Conservation (phyloP, 2,888 invertebrate genomes). For the Cerastis leucographa region DNA sequence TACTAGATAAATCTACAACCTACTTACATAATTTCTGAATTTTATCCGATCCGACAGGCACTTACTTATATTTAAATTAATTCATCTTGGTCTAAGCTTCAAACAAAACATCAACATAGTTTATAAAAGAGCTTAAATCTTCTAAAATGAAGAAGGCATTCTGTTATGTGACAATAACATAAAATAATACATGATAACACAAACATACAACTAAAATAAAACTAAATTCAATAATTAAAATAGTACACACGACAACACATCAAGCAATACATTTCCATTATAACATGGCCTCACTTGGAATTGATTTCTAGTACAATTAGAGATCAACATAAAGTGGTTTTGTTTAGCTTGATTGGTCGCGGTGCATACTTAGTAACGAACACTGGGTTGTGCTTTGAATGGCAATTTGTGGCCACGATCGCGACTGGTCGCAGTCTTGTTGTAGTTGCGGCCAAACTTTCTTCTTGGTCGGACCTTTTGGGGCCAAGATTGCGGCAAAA, state of each 20-base stretch:
- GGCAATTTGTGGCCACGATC: not conserved
- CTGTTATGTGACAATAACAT: not conserved
- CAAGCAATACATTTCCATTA: no score
- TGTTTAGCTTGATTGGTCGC: no score
- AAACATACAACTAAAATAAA: conserved; percentile 32
- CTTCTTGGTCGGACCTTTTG: not conserved
- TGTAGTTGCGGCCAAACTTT: not conserved
- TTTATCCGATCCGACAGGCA: conserved; percentile 1
- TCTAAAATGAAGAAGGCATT: conserved; percentile 7
- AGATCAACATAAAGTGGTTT: no score
- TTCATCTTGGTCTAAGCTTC: conserved; percentile 1
- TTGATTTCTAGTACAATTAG: no score
- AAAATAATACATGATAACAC: conserved; percentile 42
- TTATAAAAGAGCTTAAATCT: not conserved
- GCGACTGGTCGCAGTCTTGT: not conserved
- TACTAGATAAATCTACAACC: not conserved
- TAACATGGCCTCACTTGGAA: no score
- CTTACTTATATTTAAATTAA: conserved; percentile 2
- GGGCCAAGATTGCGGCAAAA: not conserved
- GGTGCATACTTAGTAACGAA: not conserved
- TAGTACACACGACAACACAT: not conserved
- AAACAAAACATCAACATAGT: conserved; percentile 12
- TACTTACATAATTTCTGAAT: conserved; percentile 33
- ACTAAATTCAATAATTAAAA: conserved; percentile 8
- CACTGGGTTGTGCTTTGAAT: not conserved